Base-by-base conservation (phyloP, 2,888 invertebrate species). In the Ormyrus labotus region DNA sequence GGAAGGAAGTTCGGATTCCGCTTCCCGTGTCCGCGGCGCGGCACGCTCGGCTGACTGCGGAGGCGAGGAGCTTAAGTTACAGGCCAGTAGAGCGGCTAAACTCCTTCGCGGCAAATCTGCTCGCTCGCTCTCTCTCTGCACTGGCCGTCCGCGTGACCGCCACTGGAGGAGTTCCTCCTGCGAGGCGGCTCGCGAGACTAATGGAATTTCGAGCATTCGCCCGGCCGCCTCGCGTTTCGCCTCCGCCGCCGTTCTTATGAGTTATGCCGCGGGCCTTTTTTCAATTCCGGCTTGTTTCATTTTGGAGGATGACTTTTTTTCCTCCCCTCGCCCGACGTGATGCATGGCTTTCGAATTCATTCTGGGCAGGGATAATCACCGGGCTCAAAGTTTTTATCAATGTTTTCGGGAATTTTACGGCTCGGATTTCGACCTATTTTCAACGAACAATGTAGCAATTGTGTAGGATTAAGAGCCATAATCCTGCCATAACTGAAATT, bases 21-120 rank as follows among this genome's bases (percentile, higher is more conserved):
- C 87, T 90, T 88, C 87, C 88, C 86, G 88, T 84, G 85, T 83
- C 84, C 85, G 84, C 84, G 85, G 84, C 11, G 6, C 34, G 60
- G 65, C 9, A 53, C 13, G 10, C 10, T 10, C 63, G 58, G 19
- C 58, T 51, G 34, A 19, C 60, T 71, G 4, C 48, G 47, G 45
- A 47, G 47, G 63, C 45, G 61, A 50, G 51, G 48, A 63, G 13
- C n/a, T 76, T 88, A 83, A 85, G 89, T 89, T 90, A 89, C 88
- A 89, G 89, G 86, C 87, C 89, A 90, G 84, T 86, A 88, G 86
- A 90, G 89, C 90, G 88, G 83, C 86, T 89, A 89, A 90, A 89
- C 87, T 89, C 87, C 85, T 85, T 86, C 84, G 85, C 34, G 34
- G 34, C 34, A 34, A 34, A 34, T 34, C 34, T 34, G 34, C 34